These are phyloP conservation scores for Mormoops blainvillei DNA, from an alignment of 2,113 vertebrate genomes.

Conservation along the genomic window DNA sequence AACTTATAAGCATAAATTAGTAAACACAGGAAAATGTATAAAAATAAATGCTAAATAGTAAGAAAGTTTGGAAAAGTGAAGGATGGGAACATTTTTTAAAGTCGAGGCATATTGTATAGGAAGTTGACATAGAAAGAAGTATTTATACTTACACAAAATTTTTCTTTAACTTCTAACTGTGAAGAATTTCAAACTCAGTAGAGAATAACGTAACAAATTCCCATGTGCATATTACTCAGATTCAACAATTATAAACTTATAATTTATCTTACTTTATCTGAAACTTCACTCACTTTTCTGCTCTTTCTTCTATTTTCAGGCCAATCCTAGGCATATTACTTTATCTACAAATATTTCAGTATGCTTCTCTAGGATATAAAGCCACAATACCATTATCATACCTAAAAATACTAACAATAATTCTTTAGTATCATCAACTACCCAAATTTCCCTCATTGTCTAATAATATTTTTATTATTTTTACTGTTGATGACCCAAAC, in stretches of 20 bases:
- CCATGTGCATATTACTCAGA: neutral
- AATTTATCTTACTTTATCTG: neutral
- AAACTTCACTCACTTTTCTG: neutral
- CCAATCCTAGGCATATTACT: neutral
- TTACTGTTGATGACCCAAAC: neutral
- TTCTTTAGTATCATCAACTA: neutral
- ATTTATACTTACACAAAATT: conserved; percentile 35
- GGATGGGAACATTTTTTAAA: neutral
- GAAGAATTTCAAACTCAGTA: neutral
- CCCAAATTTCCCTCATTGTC: neutral
- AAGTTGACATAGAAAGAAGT: neutral
- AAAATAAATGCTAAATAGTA: neutral
- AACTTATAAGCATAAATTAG: neutral
- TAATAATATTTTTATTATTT: neutral
- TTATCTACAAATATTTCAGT: neutral
- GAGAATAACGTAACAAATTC: neutral
- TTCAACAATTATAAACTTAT: neutral
- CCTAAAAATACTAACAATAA: conserved; percentile 14
- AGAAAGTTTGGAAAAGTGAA: conserved; percentile 21
- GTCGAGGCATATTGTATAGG: neutral
- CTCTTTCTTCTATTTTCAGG: neutral
- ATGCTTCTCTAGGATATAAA: neutral
- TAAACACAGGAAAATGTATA: conserved; percentile 1
- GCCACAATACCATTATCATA: neutral
- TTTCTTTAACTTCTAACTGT: conserved; percentile 17